Base-by-base conservation (phyloP, 2,113 vertebrate species). In the Aleadryas rufinucha region DNA sequence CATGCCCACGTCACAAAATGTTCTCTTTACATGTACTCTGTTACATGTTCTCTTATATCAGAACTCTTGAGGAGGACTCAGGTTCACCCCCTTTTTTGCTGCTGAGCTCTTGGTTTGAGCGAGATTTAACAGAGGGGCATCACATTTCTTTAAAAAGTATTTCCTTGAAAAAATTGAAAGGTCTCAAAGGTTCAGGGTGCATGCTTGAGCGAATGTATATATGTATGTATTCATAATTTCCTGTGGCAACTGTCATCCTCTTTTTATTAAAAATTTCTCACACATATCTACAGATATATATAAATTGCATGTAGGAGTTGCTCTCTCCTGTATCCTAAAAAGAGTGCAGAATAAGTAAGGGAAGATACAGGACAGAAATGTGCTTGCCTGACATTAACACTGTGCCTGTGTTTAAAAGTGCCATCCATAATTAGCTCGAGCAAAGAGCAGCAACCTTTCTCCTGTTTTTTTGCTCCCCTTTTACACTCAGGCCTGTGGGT, bases 251-350 rank as follows among this genome's bases (percentile, higher is more conserved):
- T 64, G 56, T 78, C 65, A 91, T 84, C 76, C 71, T 92, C 87
- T 75, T 89, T 95, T 95, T 95, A 92, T 78, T 94, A 92, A 81
- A 86, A 95, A 84, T 84, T 76, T 92, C 86, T 95, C 71, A 21
- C 56, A 20, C 56, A 17, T 60, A 87, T 91, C 57, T 63, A 71
- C 57, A 75, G 87, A 85, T 95, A 90, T 85, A 90, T 92, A 95
- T 87, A 95, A 90, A 87, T 81, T 87, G 30, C 41, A 78, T 78
- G 94, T 95, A 77, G 95, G 94, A 96, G 90, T 96, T 96, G 63
- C 83, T 84, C 39, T 81, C 80, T 78, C 47, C 28, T 78, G 35
- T 84, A 68, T 52, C 64, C 76, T 52, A 30, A 80, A 84, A 75
- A 76, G 71, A 54, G 24, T 31, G 60, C 30, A 78, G 93, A 84